A percentile compares a stretch with the other conserved stretches of the same genome.
phyloP scores from a whole-genome alignment of 2,113 vertebrate genomes.

The Notarius lentiginosus region DNA sequence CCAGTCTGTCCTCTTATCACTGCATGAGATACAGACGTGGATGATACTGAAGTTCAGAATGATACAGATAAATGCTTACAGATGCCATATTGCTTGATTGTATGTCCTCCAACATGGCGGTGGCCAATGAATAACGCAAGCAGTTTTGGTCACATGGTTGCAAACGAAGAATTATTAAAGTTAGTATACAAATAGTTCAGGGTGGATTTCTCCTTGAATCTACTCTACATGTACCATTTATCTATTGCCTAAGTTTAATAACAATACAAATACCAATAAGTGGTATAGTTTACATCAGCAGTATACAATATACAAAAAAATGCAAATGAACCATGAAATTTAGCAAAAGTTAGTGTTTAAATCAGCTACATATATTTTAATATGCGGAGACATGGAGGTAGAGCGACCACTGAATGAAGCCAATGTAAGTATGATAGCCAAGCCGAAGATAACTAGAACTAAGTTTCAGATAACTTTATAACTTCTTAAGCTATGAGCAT shows the following conservation, averaged over 20 bases:
- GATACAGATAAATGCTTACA: no score
- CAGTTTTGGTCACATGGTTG: no score
- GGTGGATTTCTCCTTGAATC: conserved; percentile 15
- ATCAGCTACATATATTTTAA: conserved; percentile 57
- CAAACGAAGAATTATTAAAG: not conserved
- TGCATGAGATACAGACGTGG: no score
- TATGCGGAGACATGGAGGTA: conserved; percentile 50
- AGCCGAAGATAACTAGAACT: conserved; percentile 21
- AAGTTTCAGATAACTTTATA: not conserved
- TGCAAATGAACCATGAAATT: conserved; percentile 39
- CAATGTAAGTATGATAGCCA: conserved; percentile 5
- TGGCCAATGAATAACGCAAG: no score
- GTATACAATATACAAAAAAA: conserved; percentile 39
- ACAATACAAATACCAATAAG: conserved; percentile 34
- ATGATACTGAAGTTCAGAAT: no score
- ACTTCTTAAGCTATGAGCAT: conserved; percentile 1
- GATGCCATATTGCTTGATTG: no score
- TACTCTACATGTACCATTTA: conserved; percentile 22
- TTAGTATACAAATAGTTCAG: not conserved
- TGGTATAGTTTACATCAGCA: conserved; percentile 38
- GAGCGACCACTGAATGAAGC: conserved; percentile 35
- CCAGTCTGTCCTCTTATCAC: no score
- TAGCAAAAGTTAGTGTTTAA: conserved; percentile 37
- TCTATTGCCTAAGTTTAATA: conserved; percentile 33
- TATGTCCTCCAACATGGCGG: no score